phyloP scores from a whole-genome alignment of 1,140 invertebrate species.

The Campoletis sonorensis region DNA sequence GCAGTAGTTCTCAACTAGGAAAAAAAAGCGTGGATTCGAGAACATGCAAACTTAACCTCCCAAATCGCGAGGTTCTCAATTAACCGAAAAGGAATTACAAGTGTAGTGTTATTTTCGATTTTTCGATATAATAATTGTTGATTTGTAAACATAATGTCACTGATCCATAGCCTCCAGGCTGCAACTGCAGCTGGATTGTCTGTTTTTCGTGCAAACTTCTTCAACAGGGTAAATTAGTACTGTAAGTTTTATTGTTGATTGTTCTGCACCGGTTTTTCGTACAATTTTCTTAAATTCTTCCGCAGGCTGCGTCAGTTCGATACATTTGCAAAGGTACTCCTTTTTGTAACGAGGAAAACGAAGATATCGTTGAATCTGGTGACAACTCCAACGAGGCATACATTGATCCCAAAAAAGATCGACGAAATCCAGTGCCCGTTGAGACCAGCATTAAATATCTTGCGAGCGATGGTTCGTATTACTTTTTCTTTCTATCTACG shows the following conservation, averaged over 20 bases:
- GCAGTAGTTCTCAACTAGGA: background rate
- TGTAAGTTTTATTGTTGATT: constrained; percentile 10
- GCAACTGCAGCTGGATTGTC: background rate
- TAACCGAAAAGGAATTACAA: constrained; percentile 1
- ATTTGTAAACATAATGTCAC: constrained; percentile 50
- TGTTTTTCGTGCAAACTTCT: constrained; percentile 41
- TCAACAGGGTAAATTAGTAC: constrained; percentile 51
- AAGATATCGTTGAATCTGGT: constrained; percentile 61
- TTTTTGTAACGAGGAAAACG: constrained; percentile 57
- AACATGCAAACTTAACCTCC: background rate
- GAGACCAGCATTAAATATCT: constrained; percentile 92
- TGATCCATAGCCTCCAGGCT: constrained; percentile 50
- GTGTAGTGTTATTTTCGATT: background rate
- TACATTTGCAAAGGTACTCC: constrained; percentile 52
- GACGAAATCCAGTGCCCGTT: constrained; percentile 82
- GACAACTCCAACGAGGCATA: constrained; percentile 2
- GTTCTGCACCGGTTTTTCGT: background rate
- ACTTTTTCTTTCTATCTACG: background rate
- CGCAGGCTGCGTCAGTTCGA: constrained; percentile 60
- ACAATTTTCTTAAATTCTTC: constrained; percentile 46
- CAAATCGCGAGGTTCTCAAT: constrained; percentile 1
- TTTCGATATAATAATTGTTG: constrained; percentile 13
- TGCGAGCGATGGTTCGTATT: constrained; percentile 82
- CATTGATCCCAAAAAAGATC: constrained; percentile 79
- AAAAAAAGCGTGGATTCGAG: background rate